These are phyloP conservation scores for Gari tellinella DNA, from an alignment of 2,888 invertebrate species.

Conservation along the genomic window DNA sequence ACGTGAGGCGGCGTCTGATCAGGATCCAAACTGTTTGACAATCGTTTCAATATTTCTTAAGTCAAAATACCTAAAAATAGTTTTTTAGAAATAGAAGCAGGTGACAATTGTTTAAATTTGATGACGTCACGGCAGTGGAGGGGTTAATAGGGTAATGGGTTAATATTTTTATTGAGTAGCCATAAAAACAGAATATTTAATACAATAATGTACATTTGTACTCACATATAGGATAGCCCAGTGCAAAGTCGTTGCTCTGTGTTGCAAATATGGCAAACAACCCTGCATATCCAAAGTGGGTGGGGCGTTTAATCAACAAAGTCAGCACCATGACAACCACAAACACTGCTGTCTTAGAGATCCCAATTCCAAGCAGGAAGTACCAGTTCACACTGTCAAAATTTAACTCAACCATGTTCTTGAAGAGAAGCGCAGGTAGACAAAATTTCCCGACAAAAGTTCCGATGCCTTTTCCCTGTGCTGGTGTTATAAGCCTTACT, in stretches of 20 bases:
- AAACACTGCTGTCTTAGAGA: constrained; percentile 94
- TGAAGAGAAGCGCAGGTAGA: constrained; percentile 95
- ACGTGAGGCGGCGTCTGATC: too few relatives aligned
- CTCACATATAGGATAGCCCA: constrained; percentile 97
- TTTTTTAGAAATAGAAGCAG: too few relatives aligned
- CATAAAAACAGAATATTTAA: too few relatives aligned
- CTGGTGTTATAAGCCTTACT: constrained; percentile 70
- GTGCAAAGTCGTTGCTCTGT: constrained; percentile 98
- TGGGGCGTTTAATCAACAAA: constrained; percentile 89
- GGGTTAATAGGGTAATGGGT: too few relatives aligned
- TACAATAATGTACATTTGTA: too few relatives aligned
- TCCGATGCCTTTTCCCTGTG: constrained; percentile 89
- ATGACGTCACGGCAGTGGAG: too few relatives aligned
- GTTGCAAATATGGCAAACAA: constrained; percentile 97
- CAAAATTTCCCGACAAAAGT: constrained; percentile 97
- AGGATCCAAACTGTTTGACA: too few relatives aligned
- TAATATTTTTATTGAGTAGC: too few relatives aligned
- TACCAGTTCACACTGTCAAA: constrained; percentile 90
- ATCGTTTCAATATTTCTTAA: too few relatives aligned
- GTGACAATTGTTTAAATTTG: too few relatives aligned
- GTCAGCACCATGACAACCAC: constrained; percentile 87
- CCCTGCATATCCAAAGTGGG: constrained; percentile 93
- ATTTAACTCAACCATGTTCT: constrained; percentile 93
- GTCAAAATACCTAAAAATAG: too few relatives aligned
- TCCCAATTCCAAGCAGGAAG: constrained; percentile 93